Base-by-base conservation (phyloP, 64 coral and sea anemone genomes). In the Montipora sp. region DNA sequence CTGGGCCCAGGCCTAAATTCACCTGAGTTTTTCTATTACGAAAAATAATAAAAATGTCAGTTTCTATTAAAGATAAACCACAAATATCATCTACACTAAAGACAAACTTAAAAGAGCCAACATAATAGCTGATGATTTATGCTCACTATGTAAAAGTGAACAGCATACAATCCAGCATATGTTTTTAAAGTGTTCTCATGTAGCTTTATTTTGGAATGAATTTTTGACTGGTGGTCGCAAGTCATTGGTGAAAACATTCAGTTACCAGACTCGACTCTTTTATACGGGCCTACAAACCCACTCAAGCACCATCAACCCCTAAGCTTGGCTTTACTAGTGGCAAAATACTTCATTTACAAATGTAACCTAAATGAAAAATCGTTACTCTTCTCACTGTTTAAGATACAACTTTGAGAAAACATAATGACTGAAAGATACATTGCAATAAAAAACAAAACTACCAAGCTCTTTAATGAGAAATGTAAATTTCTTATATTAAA, bases 81-180 rank as follows among this genome's bases (percentile, higher is more conserved):
- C 15, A 36, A 77, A 49, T 44, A 46, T 77, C 46, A 55, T 80
- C 20, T 80, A 80, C 16, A 80, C 78, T 20, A 27, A 80, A 55
- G 78, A 58, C 78, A 80, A 80, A 80, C 78, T 80, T 9, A 80
- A 80, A 80, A 80, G 14, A 24, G 49, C 49, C 51, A 80, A 59
- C 78, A 9, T 55, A 59, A 59, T 21, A 55, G 10, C 48, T 80
- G 48, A 59, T 53, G 77, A 80, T 80, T 57, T 80, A 22, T 58
- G 77, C 77, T 19, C 22, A 3, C 78, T 80, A 11, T 80, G 78
- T 22, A 53, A 80, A 80, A 80, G 18, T 51, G 48, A 80, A 80
- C 3, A 80, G 51, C 78, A 80, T 80, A 80, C 78, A 57, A 80
- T 23, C 49, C 12, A 80, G 19, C 48, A 80, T 10, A 80, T 58